Conservation (phyloP, 2,113 vertebrate species). For the Protomyctophum bolini region DNA sequence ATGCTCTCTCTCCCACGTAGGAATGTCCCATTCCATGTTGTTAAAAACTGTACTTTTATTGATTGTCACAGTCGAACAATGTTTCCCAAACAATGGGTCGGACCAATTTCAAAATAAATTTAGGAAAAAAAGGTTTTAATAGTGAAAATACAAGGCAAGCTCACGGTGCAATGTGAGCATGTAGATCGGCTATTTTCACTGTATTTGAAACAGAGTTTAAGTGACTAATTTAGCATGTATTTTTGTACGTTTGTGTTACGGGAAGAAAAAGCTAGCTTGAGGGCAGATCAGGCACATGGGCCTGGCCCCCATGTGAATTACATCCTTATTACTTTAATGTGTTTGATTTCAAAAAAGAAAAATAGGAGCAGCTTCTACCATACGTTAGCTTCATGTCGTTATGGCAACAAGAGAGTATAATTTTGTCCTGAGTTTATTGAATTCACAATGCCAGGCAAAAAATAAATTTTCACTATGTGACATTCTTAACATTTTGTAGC, state of each 20-base stretch:
- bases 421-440: neutral
- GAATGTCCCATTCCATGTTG: slow-evolving; percentile 61
- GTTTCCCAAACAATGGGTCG: too few relatives aligned
- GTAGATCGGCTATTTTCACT: too few relatives aligned
- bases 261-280: too few relatives aligned
- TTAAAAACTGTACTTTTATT: slow-evolving; percentile 36
- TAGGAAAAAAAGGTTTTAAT: too few relatives aligned
- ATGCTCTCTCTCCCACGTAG: slow-evolving; percentile 34
- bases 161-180: too few relatives aligned
- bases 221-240: too few relatives aligned
- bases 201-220: too few relatives aligned
- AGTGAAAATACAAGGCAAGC: too few relatives aligned
- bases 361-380: neutral
- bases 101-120: too few relatives aligned
- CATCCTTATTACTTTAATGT: slow-evolving; percentile 29
- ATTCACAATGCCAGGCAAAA: neutral
- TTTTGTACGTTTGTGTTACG: too few relatives aligned
- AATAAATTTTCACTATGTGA: neutral
- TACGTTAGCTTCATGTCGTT: neutral
- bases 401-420: neutral
- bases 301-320: slow-evolving; percentile 10
- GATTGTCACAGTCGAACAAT: slow-evolving; percentile 29
- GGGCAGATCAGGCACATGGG: too few relatives aligned
- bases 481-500: neutral
- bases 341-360: slow-evolving; percentile 21